Base-by-base conservation (phyloP, 2,888 invertebrate species). In the Cheilosia urbana region DNA sequence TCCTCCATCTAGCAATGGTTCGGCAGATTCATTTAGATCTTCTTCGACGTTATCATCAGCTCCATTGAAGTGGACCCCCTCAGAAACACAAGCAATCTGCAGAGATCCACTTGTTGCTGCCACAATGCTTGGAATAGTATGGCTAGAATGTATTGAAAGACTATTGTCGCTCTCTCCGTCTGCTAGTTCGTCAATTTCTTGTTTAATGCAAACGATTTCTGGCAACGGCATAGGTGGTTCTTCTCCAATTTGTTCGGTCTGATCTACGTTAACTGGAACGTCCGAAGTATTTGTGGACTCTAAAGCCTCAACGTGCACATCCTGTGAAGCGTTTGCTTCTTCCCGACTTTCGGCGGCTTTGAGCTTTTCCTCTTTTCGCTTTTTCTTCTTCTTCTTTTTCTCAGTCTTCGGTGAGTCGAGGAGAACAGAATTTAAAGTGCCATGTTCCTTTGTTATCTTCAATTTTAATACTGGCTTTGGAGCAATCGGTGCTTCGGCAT, bases 401-500 rank as follows among this genome's bases (percentile, higher is more conserved):
- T 87, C 90, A 13, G 87, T 87, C 47, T 87, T 87, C 0, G 87
- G 81, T 15, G 89, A 89, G 65, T 91, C 91, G 0, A 92, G 89
- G 19, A 92, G 88, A 4, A 92, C 90, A 1, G 92, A 91, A 88
- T 92, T 92, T 0, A 92, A 87, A 69, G 90, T 91, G 0, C 92
- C 92, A 78, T 92, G 91, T 68, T 92, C 91, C 57, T 92, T 92
- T 58, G 91, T 91, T n/a, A 92, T 92, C 88, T 92, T 92, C 0
- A 92, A 79, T 75, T 91, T 91, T 1, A 92, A 88, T 55, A 90
- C 89, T 76, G 88, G 88, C 55, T 89, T 88, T 58, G 84, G 88
- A 24, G 88, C 63, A 24, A 75, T 63, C 17, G 81, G 27, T 30
- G 80, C 77, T 88, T 88, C 13, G 88, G 51, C n/a, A 69, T 21